phyloP scores from a whole-genome alignment of 2,797 vertebrate species.

The Halcyon chelicuti region DNA sequence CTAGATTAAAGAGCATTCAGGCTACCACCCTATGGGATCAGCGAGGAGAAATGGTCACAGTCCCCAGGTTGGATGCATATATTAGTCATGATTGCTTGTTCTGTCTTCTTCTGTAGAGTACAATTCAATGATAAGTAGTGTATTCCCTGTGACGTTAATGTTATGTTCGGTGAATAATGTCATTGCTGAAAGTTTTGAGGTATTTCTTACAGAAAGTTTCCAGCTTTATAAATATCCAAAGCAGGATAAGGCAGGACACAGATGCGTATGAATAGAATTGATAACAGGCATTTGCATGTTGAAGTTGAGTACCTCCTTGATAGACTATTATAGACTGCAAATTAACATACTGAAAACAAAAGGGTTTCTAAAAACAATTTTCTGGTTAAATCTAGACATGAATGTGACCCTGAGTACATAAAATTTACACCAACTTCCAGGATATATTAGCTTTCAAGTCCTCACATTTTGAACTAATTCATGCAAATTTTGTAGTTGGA shows the following conservation, averaged over 20 bases:
- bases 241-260: neutral
- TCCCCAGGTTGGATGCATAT: rapidly evolving
- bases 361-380: neutral
- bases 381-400: neutral
- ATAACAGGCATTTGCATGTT: neutral
- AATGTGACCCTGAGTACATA: neutral
- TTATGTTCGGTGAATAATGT: neutral
- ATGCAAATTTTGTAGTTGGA: neutral
- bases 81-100: neutral
- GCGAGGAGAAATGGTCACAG: neutral
- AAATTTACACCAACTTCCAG: neutral
- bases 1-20: neutral
- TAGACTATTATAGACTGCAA: neutral
- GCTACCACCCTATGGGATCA: neutral
- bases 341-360: neutral
- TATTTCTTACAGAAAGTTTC: neutral
- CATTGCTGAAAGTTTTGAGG: neutral
- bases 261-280: neutral
- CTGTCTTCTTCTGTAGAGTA: neutral
- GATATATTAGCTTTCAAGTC: neutral
- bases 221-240: neutral
- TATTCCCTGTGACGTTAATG: neutral
- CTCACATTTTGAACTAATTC: neutral
- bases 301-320: rapidly evolving
- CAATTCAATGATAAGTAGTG: neutral